These are phyloP conservation scores for Notarius quadriscutis DNA, from an alignment of 2,113 vertebrate genomes.

Conservation along the genomic window DNA sequence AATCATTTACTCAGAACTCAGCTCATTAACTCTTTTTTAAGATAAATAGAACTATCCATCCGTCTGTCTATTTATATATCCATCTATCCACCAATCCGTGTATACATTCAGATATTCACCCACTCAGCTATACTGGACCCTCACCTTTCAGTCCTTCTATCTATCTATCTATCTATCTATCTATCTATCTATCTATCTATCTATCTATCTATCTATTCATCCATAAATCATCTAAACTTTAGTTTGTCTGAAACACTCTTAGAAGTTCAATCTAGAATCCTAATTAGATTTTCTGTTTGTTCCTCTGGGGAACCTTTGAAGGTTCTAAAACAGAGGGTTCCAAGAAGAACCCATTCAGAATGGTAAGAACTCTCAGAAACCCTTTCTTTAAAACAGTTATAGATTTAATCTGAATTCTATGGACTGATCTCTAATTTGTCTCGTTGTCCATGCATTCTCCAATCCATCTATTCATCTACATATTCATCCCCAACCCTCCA, in stretches of 20 bases:
- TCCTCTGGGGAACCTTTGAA: not conserved
- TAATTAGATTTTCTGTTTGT: not conserved
- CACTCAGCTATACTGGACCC: not conserved
- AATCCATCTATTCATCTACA: not conserved
- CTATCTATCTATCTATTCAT: not conserved
- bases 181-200: not conserved
- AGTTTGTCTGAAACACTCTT: not conserved
- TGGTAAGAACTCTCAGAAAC: not conserved
- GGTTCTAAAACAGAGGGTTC: not conserved
- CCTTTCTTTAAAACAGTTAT: too few relatives aligned
- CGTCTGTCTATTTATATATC: not conserved
- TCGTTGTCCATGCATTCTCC: not conserved
- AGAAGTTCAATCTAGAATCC: not conserved
- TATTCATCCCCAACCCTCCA: too few relatives aligned
- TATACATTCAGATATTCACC: not conserved
- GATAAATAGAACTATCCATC: slow-evolving; percentile 1
- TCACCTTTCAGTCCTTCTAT: not conserved
- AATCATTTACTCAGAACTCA: not conserved
- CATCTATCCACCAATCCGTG: not conserved
- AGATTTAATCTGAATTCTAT: too few relatives aligned
- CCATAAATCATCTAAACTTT: not conserved
- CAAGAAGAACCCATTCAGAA: not conserved
- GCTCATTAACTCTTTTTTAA: not conserved
- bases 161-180: not conserved
- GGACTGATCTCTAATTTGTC: too few relatives aligned